Conservation (phyloP, 35 echinoderm and acorn worm genomes). For the Apostichopus californicus region DNA sequence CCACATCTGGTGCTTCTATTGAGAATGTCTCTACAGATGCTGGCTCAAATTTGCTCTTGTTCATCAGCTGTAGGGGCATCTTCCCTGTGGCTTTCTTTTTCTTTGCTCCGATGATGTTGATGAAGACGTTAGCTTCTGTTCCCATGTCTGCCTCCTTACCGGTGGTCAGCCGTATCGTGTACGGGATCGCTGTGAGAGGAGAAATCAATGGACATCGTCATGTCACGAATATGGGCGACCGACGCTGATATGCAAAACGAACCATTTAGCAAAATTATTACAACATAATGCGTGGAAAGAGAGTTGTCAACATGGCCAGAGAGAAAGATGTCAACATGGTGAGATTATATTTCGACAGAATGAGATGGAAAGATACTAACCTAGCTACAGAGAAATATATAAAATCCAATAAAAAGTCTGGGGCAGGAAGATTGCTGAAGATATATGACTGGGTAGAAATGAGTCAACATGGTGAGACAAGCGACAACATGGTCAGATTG, state of each 20-base stretch:
- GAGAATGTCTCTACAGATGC: slow-evolving; percentile 93
- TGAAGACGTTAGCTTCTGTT: slow-evolving; percentile 88
- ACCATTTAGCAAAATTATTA: not conserved
- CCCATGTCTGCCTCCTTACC: slow-evolving; percentile 91
- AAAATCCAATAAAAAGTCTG: not conserved
- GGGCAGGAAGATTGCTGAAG: not conserved
- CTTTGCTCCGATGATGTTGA: slow-evolving; percentile 86
- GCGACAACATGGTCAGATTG: too few species aligned
- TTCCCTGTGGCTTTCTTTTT: slow-evolving; percentile 89
- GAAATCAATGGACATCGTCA: not conserved
- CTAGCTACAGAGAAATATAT: not conserved
- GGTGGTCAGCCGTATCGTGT: slow-evolving; percentile 84
- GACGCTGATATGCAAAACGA: not conserved
- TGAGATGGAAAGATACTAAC: not conserved
- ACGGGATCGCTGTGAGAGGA: slow-evolving; percentile 79
- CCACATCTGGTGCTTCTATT: slow-evolving; percentile 89
- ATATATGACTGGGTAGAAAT: too few species aligned
- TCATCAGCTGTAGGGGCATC: slow-evolving; percentile 86
- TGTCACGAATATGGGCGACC: too few species aligned
- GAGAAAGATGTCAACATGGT: not conserved
- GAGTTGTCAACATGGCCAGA: not conserved
- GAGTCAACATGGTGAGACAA: too few species aligned
- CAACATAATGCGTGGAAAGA: not conserved
- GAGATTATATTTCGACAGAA: not conserved
- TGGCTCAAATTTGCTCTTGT: slow-evolving; percentile 83